Conservation (phyloP, 2,113 vertebrate species). For the Xyliphius kryptos region DNA sequence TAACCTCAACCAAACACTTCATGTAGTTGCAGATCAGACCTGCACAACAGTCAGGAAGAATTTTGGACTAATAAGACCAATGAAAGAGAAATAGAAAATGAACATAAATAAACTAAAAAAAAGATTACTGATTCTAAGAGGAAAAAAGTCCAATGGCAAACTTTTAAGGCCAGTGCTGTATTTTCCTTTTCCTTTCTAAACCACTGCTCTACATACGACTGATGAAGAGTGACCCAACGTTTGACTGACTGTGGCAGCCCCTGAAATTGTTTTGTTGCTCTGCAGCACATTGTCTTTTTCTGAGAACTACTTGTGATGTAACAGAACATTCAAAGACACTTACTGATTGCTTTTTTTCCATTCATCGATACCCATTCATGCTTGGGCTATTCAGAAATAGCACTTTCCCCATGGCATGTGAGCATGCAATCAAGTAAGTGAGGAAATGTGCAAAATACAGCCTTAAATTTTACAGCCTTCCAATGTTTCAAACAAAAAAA, state of each 20-base stretch:
- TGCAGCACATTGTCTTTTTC: conserved; percentile 21
- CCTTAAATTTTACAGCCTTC: not conserved
- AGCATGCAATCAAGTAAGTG: not conserved
- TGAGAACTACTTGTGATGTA: conserved; percentile 26
- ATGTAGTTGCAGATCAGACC: no score
- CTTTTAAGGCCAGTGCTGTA: conserved; percentile 30
- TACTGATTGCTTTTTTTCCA: conserved; percentile 28
- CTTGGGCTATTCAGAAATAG: conserved; percentile 8
- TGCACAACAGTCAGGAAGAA: no score
- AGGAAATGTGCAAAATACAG: not conserved
- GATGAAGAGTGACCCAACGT: conserved; percentile 29
- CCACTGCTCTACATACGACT: conserved; percentile 13
- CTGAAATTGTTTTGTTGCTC: conserved; percentile 36
- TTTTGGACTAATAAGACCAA: no score
- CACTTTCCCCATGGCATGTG: conserved; percentile 7
- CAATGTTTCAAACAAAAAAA: no score
- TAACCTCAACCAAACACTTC: no score
- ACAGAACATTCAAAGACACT: conserved; percentile 5
- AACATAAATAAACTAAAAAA: conserved; percentile 1
- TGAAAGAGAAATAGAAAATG: no score
- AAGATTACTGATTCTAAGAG: not conserved
- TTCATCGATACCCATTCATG: conserved; percentile 12
- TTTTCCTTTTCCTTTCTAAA: conserved; percentile 14
- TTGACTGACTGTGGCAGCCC: conserved; percentile 10
- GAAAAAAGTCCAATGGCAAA: conserved; percentile 29